Evolutionary conservation across 2,113 vertebrate genomes (phyloP), one percentile per base, ranked within the genome.

Genomic region (Otocyon megalotis): DNA sequence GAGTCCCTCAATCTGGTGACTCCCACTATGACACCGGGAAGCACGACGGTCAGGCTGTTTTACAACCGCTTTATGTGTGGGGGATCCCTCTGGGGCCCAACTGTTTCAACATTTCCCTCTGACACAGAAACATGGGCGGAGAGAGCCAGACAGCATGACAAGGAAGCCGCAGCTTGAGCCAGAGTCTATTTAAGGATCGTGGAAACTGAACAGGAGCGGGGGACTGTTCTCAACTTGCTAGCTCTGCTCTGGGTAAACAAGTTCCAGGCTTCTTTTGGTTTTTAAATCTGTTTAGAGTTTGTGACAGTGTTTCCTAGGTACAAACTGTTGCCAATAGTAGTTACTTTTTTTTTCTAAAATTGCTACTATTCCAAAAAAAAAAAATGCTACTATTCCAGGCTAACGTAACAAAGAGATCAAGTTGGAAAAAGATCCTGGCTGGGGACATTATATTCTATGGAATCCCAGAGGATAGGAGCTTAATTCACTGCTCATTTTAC

Each of bases 151-250:
- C 67, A 28, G 71, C 54, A 15, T 12, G n/a, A 11, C 26, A 9
- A 32, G 69, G 53, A 77, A 32, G 37, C 85, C 6, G 56, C 15
- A 48, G 54, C 50, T 4, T 14, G 35, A 54, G 71, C 89, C 32
- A 54, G 90, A 1, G 9, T 90, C 88, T 97, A 67, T 94, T 92
- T 95, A 89, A 77, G 26, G 84, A 56, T 16, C 9, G 2, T 71
- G 53, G 19, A 63, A 81, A 50, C 37, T 16, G 24, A 69, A 28
- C 24, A 14, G n/a, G 35, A n/a, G 58, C 43, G 24, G 8, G 83
- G 37, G 32, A 50, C 80, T 30, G n/a, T 72, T 35, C 35, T 7
- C 5, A 43, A 24, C 69, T 43, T 24, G 0, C 43, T 53, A 72
- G 19, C 48, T 84, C 77, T 7, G 72, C 32, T 62, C 32, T 72